Base-by-base conservation (phyloP, 2,888 invertebrate genomes). In the Caenorhabditis drosophilae region DNA sequence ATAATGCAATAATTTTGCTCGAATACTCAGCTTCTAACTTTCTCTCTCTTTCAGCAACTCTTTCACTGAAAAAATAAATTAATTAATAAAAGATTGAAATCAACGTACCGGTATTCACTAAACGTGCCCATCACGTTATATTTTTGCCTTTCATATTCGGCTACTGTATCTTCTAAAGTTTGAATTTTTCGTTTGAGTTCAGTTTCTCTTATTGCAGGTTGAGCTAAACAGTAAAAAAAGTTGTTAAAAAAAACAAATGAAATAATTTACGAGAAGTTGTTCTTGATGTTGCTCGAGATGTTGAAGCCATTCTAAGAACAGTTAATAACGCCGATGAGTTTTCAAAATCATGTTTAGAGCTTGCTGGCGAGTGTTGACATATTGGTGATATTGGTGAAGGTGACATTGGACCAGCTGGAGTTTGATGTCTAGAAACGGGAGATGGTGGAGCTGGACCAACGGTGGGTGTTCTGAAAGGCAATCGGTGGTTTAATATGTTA, bases 1-100 rank as follows among this genome's bases (percentile, higher is more conserved):
- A 72, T 81, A 86, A 46, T 61, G 86, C 52, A 75, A 85, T 82
- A 82, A 87, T 76, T 56, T 84, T 81, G 42, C 73, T 61, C 7
- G 81, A 81, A 61, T 84, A 84, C 47, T 83, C 83, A 1, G 82
- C 83, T 63, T 83, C 83, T 45, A 83, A 54, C 50, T 78, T 84
- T 41, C 82, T 68, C 60, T 83, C 83, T 36, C 83, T 48, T 57
- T 83, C 83, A 6, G 80, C 77, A 16, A 83, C 81, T 26, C 80
- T 63, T 60, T 82, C 82, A 23, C 80, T 73, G 38, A 38, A 64
- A 46, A 16, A 7, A 11, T 9, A 31, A 31, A 9, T 31, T 12
- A 31, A 31, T 23, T 38, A n/a, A 42, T 41, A n/a, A n/a, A n/a
- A n/a, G n/a, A n/a, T n/a, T 12, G 7, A 23, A 54, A 22, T 25